A percentile compares a stretch with the other conserved stretches of the same genome.
Conservation (phyloP, 2,113 vertebrate genomes). For the Rhinopithecus roxellana region DNA sequence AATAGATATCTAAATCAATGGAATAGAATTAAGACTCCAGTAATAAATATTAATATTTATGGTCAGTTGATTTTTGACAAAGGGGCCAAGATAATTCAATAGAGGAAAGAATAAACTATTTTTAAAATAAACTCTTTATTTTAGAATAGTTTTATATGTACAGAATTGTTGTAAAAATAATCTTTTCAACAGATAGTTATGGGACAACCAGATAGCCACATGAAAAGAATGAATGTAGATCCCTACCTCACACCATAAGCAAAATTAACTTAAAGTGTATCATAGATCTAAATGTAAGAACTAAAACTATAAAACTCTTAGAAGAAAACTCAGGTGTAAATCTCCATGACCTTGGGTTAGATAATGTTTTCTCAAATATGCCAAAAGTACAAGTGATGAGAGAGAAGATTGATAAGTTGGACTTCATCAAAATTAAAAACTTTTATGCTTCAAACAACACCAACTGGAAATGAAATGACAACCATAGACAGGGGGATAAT, state of each 20-base stretch:
- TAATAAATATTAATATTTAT: neutral
- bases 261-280: neutral
- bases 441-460: neutral
- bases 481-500: neutral
- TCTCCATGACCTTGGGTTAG: neutral
- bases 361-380: neutral
- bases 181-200: slow-evolving; percentile 9
- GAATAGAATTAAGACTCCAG: slow-evolving; percentile 19
- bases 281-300: neutral
- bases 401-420: neutral
- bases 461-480: neutral
- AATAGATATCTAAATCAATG: neutral
- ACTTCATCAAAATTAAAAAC: slow-evolving; percentile 2
- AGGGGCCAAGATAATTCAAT: neutral
- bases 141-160: slow-evolving; percentile 15
- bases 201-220: neutral
- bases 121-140: neutral
- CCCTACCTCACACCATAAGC: neutral
- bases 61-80: neutral
- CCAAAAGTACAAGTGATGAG: neutral
- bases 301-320: neutral
- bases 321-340: neutral
- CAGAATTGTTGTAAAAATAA: neutral
- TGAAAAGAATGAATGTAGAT: slow-evolving; percentile 22
- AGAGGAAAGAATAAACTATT: neutral